Evolutionary conservation across 2,888 invertebrate genomes (phyloP), one percentile per base, ranked within the genome.

Genomic region (Tetheella fluctuosa): DNA sequence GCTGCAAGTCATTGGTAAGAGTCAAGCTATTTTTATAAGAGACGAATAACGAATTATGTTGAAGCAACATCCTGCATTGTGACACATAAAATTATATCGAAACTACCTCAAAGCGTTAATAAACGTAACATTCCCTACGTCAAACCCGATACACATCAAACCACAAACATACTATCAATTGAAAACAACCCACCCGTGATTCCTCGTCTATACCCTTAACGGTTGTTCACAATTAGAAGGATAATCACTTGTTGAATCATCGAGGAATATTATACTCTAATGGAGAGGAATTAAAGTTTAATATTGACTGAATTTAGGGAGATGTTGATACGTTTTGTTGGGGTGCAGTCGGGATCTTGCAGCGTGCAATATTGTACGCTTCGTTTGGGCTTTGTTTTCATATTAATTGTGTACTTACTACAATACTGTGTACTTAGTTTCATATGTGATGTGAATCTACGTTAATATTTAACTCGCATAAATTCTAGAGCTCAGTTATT

Each of bases 91-190:
- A 2, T 5, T n/a, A 48, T 48, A 7, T 17, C 17, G 7, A 17
- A 6, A 5, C 7, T 42, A 42, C 39, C 39, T 28, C 34, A 13
- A 48, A 17, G 48, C 20, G 1, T 10, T 48, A 48, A 20, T 20
- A 48, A 48, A 48, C 20, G 20, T 2, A 48, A 48, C 48, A 48
- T 48, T 48, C 20, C 20, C 48, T 48, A 10, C 76, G 76, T 77
- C 75, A 75, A 79, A 81, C 77, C 68, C 67, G 70, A 76, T 83
- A 82, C 76, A 77, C 74, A 76, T 74, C 79, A 75, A 79, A 82
- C 84, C 84, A 70, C 84, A 77, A 84, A 85, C 84, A 79, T 74
- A 79, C 81, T 82, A 85, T 83, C 85, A 86, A 86, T 86, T 88
- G 84, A 85, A 88, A 86, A 71, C 83, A 80, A 84, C 81, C 84